Percentiles rank a stretch among this genome's conserved stretches.
Conservation (phyloP, 1,140 invertebrate species). For the Harlomillsia oculata region DNA sequence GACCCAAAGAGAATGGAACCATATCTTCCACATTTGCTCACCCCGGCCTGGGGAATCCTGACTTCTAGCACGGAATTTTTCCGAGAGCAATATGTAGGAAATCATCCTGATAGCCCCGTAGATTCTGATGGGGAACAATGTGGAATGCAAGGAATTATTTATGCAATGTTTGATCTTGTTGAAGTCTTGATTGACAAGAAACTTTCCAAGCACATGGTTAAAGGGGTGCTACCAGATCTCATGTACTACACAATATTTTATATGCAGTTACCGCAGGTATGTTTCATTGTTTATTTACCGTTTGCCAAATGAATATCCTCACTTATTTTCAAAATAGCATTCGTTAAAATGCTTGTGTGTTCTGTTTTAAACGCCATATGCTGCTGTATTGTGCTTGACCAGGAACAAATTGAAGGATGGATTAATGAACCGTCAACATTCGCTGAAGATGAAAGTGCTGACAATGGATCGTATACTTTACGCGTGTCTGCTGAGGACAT, state of each 20-base stretch:
- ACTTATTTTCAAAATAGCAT: no score
- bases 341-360: not conserved
- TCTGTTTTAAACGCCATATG: no score
- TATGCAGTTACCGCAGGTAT: slow-evolving; percentile 68
- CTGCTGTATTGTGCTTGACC: not conserved
- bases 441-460: slow-evolving; percentile 68
- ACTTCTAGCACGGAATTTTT: slow-evolving; percentile 58
- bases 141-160: slow-evolving; percentile 64
- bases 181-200: slow-evolving; percentile 15
- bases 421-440: slow-evolving; percentile 60
- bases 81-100: slow-evolving; percentile 50
- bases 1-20: slow-evolving; percentile 56
- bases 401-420: slow-evolving; percentile 51
- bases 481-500: slow-evolving; percentile 61
- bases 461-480: slow-evolving; percentile 59
- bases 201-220: slow-evolving; percentile 43
- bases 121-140: slow-evolving; percentile 48
- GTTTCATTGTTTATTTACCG: no score
- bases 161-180: slow-evolving; percentile 62
- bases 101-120: slow-evolving; percentile 44
- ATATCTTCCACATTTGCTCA: slow-evolving; percentile 56
- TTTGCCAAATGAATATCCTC: no score
- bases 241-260: slow-evolving; percentile 65
- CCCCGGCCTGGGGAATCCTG: slow-evolving; percentile 61
- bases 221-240: slow-evolving; percentile 57